Evolutionary conservation across 1,140 invertebrate species (phyloP).

Genomic region (Listronotus oregonensis): DNA sequence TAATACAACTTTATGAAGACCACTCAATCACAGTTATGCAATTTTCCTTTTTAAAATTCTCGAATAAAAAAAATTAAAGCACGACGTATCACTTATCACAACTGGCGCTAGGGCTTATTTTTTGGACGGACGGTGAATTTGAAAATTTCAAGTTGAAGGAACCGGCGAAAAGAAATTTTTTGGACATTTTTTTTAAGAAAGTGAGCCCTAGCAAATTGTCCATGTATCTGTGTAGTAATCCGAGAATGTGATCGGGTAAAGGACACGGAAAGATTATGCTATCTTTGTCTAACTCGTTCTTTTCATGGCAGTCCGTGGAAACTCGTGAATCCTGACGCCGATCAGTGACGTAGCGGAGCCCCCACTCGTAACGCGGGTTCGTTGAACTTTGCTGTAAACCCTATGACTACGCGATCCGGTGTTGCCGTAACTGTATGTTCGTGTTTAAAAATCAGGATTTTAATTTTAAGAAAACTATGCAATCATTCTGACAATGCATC

Average conservation of each 20-base stretch:
- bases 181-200: constrained; percentile 53
- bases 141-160: not conserved
- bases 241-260: constrained; percentile 42
- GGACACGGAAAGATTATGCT: constrained; percentile 18
- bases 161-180: constrained; percentile 35
- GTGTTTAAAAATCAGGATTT: not conserved
- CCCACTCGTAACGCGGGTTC: constrained; percentile 46
- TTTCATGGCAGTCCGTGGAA: constrained; percentile 1
- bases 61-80: constrained; percentile 2
- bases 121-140: constrained; percentile 9
- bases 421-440: constrained; percentile 20
- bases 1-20: not conserved
- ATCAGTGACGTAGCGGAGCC: constrained; percentile 49
- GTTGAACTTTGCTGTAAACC: constrained; percentile 45
- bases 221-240: constrained; percentile 53
- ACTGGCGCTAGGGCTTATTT: constrained; percentile 29
- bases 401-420: constrained; percentile 39
- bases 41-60: constrained; percentile 7
- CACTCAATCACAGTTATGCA: constrained; percentile 22
- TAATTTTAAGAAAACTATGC: not conserved
- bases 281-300: constrained; percentile 42
- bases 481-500: no score
- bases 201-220: constrained; percentile 52
- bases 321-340: constrained; percentile 16
- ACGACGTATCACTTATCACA: constrained; percentile 6